Base-by-base conservation (phyloP, 2,888 invertebrate species). In the Andrena minutula region DNA sequence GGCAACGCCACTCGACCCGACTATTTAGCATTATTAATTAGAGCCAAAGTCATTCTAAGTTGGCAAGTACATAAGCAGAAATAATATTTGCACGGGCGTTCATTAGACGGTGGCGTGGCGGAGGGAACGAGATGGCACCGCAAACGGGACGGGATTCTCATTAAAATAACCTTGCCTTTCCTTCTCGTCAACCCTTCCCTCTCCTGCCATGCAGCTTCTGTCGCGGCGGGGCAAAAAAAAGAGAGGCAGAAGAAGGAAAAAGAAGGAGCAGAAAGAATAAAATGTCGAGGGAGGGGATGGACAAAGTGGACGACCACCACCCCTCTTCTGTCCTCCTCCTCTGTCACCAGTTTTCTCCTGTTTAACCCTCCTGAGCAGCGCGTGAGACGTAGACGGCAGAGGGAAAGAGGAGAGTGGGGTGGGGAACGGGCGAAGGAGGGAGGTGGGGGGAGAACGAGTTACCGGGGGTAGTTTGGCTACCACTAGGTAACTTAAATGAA, bases 1-100 rank as follows among this genome's bases (percentile, higher is more conserved):
- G 51, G 20, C 12, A 71, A 23, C 56, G 64, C 61, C 49, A 64
- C 81, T 75, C 47, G 30, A 7, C 73, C 83, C 80, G 84, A 71
- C 91, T 89, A 91, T 92, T 93, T 92, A 92, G 91, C 91, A 92
- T 93, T 93, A 93, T 93, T 93, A 93, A 93, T 93, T 92, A 93
- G 92, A 91, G 88, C 91, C 90, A 91, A 93, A 93, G 93, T 92
- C 91, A 88, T 91, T 91, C 92, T 92, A 92, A 93, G 93, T 93
- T 93, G 91, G 89, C 91, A 89, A 91, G 92, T 93, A 93, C 92
- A 92, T 92, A 93, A 92, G 92, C 91, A 92, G 92, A 93, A 93
- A 93, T 93, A 93, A 93, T 93, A 93, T 93, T 93, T 93, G 90
- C 93, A 89, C 90, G 86, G 86, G 89, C 92, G 93, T 93, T 93